A percentile compares a stretch with the other conserved stretches of the same genome.
phyloP scores from a whole-genome alignment of 2,797 vertebrate genomes.

The Pagetopsis macropterus region DNA sequence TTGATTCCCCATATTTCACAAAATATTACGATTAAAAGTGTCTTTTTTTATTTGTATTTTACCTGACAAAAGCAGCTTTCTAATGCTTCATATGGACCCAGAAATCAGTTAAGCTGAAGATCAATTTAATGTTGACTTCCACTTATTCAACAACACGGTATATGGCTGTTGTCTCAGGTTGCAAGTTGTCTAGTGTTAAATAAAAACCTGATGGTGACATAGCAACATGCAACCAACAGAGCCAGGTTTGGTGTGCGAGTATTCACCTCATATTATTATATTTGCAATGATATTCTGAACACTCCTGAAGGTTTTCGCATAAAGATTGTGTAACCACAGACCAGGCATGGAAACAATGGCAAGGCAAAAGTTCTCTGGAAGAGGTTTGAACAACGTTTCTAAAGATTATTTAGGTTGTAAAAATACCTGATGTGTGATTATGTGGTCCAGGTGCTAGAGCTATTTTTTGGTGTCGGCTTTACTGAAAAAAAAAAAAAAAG shows the following conservation, averaged over 20 bases:
- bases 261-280: constrained; percentile 24
- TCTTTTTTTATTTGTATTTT: constrained; percentile 18
- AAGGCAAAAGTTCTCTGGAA: constrained; percentile 10
- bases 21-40: constrained; percentile 31
- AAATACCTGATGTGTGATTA: constrained; percentile 1
- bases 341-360: constrained; percentile 14
- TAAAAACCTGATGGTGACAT: constrained; percentile 43
- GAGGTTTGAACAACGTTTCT: constrained; percentile 21
- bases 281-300: constrained; percentile 19
- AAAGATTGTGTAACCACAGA: constrained; percentile 13
- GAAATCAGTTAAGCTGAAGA: constrained; percentile 6
- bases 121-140: constrained; percentile 15
- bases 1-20: constrained; percentile 50
- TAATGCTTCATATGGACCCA: constrained; percentile 9
- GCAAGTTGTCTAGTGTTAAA: constrained; percentile 8
- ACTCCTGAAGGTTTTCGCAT: constrained; percentile 18
- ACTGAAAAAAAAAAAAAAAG: constrained; percentile 4
- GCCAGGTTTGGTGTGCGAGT: constrained; percentile 5
- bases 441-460: constrained; percentile 11
- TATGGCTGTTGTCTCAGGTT: constrained; percentile 59
- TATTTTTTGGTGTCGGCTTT: constrained; percentile 7
- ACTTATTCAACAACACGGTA: constrained; percentile 15
- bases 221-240: constrained; percentile 19
- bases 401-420: constrained; percentile 36
- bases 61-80: constrained; percentile 36